Conservation (phyloP, 1,140 invertebrate genomes). For the Teleogryllus occipitalis region DNA sequence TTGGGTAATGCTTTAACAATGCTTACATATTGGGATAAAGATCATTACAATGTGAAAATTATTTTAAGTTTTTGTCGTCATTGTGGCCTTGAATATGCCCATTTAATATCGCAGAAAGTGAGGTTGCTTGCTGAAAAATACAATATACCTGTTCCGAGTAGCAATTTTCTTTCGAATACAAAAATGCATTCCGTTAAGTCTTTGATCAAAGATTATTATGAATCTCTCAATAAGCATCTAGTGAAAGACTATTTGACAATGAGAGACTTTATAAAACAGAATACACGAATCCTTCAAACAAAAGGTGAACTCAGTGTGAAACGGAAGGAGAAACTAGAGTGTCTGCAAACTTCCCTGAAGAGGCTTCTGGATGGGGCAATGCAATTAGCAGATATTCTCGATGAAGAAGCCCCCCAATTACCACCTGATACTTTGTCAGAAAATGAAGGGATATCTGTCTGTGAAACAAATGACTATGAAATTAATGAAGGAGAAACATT, state of each 20-base stretch:
- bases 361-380: slow-evolving; percentile 67
- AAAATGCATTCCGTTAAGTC: slow-evolving; percentile 78
- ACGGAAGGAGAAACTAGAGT: slow-evolving; percentile 73
- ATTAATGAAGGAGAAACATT: slow-evolving; percentile 23
- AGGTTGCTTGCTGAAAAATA: slow-evolving; percentile 52
- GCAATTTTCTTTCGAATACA: slow-evolving; percentile 68
- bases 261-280: slow-evolving; percentile 76
- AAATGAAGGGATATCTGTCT: not conserved
- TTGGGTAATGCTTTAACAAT: slow-evolving; percentile 75
- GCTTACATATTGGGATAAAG: slow-evolving; percentile 84
- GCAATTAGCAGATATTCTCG: slow-evolving; percentile 74
- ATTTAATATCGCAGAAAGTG: slow-evolving; percentile 59
- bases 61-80: slow-evolving; percentile 90
- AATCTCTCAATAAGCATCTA: slow-evolving; percentile 74
- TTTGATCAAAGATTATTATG: slow-evolving; percentile 83
- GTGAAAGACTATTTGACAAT: slow-evolving; percentile 54
- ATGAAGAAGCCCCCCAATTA: slow-evolving; percentile 60
- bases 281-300: slow-evolving; percentile 76
- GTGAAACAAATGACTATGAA: not conserved
- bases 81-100: slow-evolving; percentile 93
- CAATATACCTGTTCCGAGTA: slow-evolving; percentile 54
- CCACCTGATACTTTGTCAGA: not conserved
- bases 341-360: slow-evolving; percentile 59
- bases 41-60: slow-evolving; percentile 87
- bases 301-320: slow-evolving; percentile 83